Evolutionary conservation across 2,888 invertebrate genomes (phyloP).

Genomic region (Apomyelois bistriatella): DNA sequence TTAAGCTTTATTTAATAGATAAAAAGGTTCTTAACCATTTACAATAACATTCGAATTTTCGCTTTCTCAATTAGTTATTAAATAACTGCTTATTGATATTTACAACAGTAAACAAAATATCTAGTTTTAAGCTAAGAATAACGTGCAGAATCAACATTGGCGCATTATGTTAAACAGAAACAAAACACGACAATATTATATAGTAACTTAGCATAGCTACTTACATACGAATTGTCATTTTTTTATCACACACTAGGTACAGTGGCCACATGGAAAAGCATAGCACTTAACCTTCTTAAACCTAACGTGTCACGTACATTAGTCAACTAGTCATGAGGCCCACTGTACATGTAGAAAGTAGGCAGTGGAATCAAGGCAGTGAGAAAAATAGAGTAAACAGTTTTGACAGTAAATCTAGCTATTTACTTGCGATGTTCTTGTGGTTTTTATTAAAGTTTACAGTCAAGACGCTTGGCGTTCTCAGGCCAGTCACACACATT

Average conservation of each 20-base stretch:
- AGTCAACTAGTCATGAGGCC: too few relatives aligned
- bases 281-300: not conserved
- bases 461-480: constrained; percentile 83
- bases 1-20: too few relatives aligned
- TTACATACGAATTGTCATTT: too few relatives aligned
- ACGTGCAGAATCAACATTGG: constrained; percentile 34
- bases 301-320: too few relatives aligned
- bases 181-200: constrained; percentile 47
- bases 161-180: constrained; percentile 40
- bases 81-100: constrained; percentile 6
- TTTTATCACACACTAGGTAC: too few relatives aligned
- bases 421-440: constrained; percentile 8
- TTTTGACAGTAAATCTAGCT: constrained; percentile 20
- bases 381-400: constrained; percentile 18
- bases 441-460: constrained; percentile 44
- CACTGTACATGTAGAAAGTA: too few relatives aligned
- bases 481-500: constrained; percentile 91
- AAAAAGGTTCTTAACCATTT: too few relatives aligned
- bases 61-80: constrained; percentile 26
- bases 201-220: too few relatives aligned
- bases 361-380: constrained; percentile 1
- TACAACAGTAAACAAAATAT: not conserved
- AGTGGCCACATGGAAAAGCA: too few relatives aligned
- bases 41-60: too few relatives aligned
- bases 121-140: constrained; percentile 14